Evolutionary conservation across 2,113 vertebrate genomes (phyloP), one percentile per base, ranked within the genome.

Genomic region (Bolborhynchus lineola): DNA sequence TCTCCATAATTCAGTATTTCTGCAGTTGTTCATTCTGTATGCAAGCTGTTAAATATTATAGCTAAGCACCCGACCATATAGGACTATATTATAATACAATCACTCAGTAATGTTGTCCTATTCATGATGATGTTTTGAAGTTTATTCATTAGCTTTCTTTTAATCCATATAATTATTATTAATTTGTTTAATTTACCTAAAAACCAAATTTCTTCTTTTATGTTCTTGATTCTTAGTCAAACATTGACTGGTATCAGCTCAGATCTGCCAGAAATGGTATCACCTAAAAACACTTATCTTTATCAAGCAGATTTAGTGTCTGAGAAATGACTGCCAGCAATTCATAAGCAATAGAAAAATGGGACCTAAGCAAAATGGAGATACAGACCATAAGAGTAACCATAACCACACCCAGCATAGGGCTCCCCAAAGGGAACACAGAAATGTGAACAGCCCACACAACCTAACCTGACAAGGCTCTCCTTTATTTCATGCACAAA

Each of bases 301-400:
- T 65, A 80, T 46, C 26, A 92, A 78, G 12, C 3, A 80, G 44
- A 91, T 78, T 67, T 50, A 81, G 20, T 39, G 26, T 23, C 59
- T 44, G 47, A 85, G 16, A 79, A 84, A 83, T 62, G 93, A 81
- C 53, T 76, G 83, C 50, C 28, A 93, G 44, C 21, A 79, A 86
- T 78, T 80, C 41, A 79, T 44, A 88, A 80, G 59, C 23, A 93
- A 47, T 7, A 85, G 63, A 59, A 96, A 96, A 91, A 90, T 16
- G 41, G 5, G 35, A 86, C 64, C 71, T 87, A 97, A 91, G 89
- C 25, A 65, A 92, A 95, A 77, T 25, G 12, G 37, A 96, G 16
- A 57, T 42, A 68, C 33, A 94, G 60, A 79, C 13, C 33, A 59
- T 50, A 75, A 31, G 85, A 84, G 16, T 35, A 87, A 90, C 57